A percentile compares a stretch with the other conserved stretches of the same genome.
These are phyloP conservation scores for Aldabrachelys gigantea DNA, from an alignment of 2,113 vertebrate genomes.

Conservation along the genomic window DNA sequence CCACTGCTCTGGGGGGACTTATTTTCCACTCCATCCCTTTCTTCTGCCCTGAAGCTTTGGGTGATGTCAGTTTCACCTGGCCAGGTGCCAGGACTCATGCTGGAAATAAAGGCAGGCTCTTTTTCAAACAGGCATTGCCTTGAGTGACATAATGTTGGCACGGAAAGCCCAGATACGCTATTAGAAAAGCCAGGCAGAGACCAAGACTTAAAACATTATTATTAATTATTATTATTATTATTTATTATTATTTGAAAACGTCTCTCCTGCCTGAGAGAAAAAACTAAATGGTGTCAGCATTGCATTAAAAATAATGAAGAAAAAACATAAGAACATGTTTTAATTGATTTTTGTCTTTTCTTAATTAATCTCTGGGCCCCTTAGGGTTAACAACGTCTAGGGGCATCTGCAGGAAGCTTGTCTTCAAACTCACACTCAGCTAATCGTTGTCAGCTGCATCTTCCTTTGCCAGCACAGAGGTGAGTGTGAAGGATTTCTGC, in stretches of 20 bases:
- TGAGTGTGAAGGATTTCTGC: conserved; percentile 65
- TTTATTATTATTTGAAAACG: not conserved
- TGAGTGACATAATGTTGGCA: not conserved
- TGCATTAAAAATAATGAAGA: not conserved
- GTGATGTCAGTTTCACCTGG: not conserved
- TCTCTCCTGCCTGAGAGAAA: not conserved
- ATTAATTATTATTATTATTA: not conserved
- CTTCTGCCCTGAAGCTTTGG: not conserved
- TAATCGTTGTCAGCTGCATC: conserved; percentile 67
- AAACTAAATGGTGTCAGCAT: not conserved
- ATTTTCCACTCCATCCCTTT: not conserved
- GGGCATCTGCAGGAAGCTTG: conserved; percentile 15
- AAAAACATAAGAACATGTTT: conserved; percentile 24
- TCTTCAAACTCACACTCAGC: conserved; percentile 44
- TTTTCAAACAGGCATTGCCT: not conserved
- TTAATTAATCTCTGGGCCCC: conserved; percentile 36
- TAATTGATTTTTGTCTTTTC: not conserved
- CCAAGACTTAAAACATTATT: not conserved
- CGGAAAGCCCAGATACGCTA: not conserved
- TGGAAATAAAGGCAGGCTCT: not conserved
- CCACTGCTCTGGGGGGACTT: not conserved
- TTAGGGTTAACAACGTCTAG: conserved; percentile 28
- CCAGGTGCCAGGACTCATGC: not conserved
- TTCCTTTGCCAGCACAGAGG: conserved; percentile 66
- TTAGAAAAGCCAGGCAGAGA: not conserved